phyloP scores from a whole-genome alignment of 2,888 invertebrate genomes.

The Leuctra nigra region DNA sequence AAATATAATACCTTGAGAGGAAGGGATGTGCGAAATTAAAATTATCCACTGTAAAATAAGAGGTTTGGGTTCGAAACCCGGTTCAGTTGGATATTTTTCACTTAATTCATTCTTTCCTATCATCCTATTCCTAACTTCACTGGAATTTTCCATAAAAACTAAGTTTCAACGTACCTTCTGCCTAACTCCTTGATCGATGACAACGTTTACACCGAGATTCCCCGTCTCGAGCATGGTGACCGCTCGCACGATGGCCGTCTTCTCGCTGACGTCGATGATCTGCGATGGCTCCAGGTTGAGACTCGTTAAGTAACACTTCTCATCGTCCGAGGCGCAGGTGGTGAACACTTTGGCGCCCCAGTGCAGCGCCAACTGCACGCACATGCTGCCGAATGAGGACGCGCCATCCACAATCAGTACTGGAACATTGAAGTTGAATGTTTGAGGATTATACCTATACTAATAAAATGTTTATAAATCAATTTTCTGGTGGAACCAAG shows the following conservation, averaged over 20 bases:
- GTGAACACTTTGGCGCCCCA: constrained; percentile 44
- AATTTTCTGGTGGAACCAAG: no score
- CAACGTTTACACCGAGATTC: constrained; percentile 42
- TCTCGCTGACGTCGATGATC: constrained; percentile 31
- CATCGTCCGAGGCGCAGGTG: constrained; percentile 38
- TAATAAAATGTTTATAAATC: no score
- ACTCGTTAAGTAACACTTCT: constrained; percentile 38
- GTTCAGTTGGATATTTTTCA: no score
- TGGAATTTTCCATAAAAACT: no score
- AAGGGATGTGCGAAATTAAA: no score
- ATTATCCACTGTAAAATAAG: no score
- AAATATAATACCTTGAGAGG: no score
- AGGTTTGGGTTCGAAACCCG: no score
- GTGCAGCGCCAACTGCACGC: constrained; percentile 40
- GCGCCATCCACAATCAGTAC: constrained; percentile 43
- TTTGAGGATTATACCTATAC: no score
- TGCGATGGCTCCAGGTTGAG: constrained; percentile 28
- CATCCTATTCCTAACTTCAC: background rate
- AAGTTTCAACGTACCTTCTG: no score
- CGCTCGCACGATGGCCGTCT: constrained; percentile 35
- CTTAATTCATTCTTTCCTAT: background rate
- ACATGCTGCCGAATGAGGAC: constrained; percentile 39
- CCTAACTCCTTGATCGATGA: constrained; percentile 39
- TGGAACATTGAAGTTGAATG: background rate
- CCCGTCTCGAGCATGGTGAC: constrained; percentile 42